Conservation (phyloP, 2,113 vertebrate species). For the Ciconia maguari region DNA sequence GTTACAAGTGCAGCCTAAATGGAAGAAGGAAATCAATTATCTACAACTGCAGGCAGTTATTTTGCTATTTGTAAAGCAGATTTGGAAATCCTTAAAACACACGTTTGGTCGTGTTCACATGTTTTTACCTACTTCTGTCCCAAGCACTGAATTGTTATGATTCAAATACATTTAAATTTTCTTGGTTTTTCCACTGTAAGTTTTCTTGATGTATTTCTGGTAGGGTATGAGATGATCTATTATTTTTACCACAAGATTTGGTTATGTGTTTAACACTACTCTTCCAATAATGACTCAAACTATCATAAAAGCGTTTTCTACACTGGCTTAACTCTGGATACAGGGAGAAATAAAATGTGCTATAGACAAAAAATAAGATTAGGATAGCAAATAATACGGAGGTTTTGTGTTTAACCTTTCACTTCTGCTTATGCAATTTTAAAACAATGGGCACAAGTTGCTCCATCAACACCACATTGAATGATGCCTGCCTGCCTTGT, state of each 20-base stretch:
- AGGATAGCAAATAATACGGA: background rate
- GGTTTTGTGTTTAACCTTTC: background rate
- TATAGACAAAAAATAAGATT: background rate
- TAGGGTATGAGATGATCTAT: background rate
- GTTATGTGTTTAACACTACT: background rate
- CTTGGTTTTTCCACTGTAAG: background rate
- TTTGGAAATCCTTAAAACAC: background rate
- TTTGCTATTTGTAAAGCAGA: background rate
- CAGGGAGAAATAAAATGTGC: background rate
- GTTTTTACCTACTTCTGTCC: background rate
- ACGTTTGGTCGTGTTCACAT: background rate
- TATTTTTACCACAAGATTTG: background rate
- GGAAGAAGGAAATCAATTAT: background rate
- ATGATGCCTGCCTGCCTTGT: background rate
- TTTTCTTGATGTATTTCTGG: background rate
- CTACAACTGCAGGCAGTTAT: background rate
- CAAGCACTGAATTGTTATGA: background rate
- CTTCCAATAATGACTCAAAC: background rate
- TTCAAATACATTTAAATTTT: background rate
- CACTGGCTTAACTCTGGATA: background rate
- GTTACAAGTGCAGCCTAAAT: background rate
- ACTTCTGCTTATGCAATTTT: background rate
- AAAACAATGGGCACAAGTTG: background rate
- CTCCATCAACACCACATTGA: background rate
- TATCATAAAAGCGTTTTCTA: background rate